Conservation (phyloP, 2,113 vertebrate species). For the Cnemophilus loriae region DNA sequence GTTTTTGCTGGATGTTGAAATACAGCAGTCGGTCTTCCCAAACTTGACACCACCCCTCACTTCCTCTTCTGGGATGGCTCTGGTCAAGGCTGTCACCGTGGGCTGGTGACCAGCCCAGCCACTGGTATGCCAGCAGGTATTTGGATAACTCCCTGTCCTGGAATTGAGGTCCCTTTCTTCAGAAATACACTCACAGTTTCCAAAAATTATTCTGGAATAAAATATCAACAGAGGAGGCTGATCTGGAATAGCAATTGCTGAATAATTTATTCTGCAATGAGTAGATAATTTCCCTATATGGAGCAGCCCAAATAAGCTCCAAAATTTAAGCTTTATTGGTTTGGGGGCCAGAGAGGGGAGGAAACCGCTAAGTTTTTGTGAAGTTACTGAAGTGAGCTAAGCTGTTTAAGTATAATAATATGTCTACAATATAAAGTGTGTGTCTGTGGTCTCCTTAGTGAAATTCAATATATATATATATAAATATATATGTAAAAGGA, state of each 20-base stretch:
- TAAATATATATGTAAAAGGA: background rate
- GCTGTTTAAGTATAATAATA: background rate
- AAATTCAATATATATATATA: background rate
- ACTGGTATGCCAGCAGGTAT: background rate
- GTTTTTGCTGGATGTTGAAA: background rate
- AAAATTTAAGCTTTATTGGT: conserved; percentile 6
- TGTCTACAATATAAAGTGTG: background rate
- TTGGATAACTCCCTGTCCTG: background rate
- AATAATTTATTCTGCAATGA: conserved; percentile 47
- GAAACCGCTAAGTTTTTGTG: conserved; percentile 9
- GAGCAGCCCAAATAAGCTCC: background rate
- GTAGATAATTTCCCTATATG: conserved; percentile 23
- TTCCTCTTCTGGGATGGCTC: background rate
- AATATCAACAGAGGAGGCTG: background rate
- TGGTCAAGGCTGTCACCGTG: background rate
- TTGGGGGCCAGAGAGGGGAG: background rate
- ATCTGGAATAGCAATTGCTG: conserved; percentile 19
- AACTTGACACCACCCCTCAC: background rate
- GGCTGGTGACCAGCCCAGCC: background rate
- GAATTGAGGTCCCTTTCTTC: background rate
- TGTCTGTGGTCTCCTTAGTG: background rate
- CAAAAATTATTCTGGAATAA: conserved; percentile 10
- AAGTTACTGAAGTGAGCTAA: conserved; percentile 23
- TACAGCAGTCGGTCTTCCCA: background rate
- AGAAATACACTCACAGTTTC: background rate